phyloP scores from a whole-genome alignment of 1,140 invertebrate genomes.

The Danaus plexippus region DNA sequence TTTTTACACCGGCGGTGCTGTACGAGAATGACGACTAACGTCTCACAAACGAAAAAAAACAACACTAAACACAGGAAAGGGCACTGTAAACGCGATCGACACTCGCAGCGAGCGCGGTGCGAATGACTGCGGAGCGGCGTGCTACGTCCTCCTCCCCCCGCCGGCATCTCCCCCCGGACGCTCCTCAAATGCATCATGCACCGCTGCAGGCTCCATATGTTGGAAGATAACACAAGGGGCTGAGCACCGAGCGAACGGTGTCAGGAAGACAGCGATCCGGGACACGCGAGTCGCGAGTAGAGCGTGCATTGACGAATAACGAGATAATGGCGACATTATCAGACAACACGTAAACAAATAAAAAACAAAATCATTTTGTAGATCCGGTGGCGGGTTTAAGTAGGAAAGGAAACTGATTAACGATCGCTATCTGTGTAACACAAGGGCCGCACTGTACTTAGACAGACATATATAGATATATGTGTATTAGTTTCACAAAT shows the following conservation, averaged over 20 bases:
- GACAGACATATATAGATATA: too few relatives aligned
- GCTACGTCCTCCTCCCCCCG: slow-evolving; percentile 28
- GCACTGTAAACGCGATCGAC: slow-evolving; percentile 23
- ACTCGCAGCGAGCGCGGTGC: slow-evolving; percentile 33
- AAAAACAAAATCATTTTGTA: too few relatives aligned
- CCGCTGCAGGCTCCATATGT: slow-evolving; percentile 57
- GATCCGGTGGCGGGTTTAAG: too few relatives aligned
- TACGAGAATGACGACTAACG: slow-evolving; percentile 43
- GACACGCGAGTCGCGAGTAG: slow-evolving; percentile 28
- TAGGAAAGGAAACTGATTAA: too few relatives aligned
- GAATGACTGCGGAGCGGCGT: slow-evolving; percentile 37
- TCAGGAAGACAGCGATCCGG: slow-evolving; percentile 31
- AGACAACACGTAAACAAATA: slow-evolving; percentile 37
- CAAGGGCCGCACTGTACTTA: too few relatives aligned
- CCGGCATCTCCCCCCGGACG: slow-evolving; percentile 7
- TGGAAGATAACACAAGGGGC: slow-evolving; percentile 38
- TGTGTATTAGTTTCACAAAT: too few relatives aligned
- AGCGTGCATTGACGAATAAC: slow-evolving; percentile 53
- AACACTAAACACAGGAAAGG: too few relatives aligned
- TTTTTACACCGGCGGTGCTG: slow-evolving; percentile 61
- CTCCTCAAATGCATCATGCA: slow-evolving; percentile 46
- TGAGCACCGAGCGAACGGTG: slow-evolving; percentile 25
- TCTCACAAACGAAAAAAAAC: slow-evolving; percentile 22
- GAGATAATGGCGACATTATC: slow-evolving; percentile 46
- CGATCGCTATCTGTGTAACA: too few relatives aligned